phyloP scores from a whole-genome alignment of 2,113 vertebrate genomes.

The Naja naja region DNA sequence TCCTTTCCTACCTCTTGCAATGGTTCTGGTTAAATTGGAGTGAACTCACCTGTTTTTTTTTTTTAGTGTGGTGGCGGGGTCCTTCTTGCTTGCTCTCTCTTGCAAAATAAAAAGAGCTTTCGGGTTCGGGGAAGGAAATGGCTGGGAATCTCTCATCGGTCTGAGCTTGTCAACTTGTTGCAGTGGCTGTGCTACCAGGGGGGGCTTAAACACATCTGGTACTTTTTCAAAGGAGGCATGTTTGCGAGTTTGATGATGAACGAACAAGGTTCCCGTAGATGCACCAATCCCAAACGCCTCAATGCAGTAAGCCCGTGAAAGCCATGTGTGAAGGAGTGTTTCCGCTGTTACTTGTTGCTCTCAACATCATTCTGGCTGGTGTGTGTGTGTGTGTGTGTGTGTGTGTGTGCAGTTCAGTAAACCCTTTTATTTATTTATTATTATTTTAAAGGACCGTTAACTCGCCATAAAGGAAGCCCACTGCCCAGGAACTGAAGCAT shows the following conservation, averaged over 20 bases:
- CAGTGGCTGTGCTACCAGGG: constrained; percentile 61
- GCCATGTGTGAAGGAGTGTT: constrained; percentile 41
- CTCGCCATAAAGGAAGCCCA: background rate
- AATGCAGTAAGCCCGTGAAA: background rate
- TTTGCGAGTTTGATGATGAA: constrained; percentile 6
- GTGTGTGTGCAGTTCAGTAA: background rate
- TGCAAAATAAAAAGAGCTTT: background rate
- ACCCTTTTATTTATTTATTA: background rate
- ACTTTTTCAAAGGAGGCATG: constrained; percentile 1
- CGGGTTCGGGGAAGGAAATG: constrained; percentile 32
- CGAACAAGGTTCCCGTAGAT: background rate
- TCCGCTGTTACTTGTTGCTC: constrained; percentile 60
- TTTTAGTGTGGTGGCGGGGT: background rate
- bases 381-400: too few relatives aligned
- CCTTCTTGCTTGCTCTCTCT: background rate
- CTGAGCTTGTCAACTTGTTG: constrained; percentile 72
- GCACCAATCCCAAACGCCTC: background rate
- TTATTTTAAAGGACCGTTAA: background rate
- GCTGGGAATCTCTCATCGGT: constrained; percentile 20
- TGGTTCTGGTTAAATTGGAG: constrained; percentile 30
- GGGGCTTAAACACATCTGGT: constrained; percentile 38
- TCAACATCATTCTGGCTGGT: background rate
- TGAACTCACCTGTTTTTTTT: background rate
- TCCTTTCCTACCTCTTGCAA: constrained; percentile 59
- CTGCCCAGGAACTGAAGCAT: background rate